Conservation (phyloP, 2,888 invertebrate species). For the Glaucopsyche alexis region DNA sequence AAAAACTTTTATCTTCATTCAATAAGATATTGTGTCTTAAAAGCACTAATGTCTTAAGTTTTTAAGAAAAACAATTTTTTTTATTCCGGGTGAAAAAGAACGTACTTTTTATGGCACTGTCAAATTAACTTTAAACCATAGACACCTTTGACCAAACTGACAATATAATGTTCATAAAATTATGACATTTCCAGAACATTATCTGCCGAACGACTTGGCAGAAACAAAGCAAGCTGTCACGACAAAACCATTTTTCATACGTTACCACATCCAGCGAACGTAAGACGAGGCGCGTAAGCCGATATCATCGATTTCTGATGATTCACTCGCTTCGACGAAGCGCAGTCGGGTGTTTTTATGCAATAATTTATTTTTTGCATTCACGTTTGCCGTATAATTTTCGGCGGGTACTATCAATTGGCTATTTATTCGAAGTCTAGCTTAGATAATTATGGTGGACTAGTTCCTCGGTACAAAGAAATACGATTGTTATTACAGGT, state of each 20-base stretch:
- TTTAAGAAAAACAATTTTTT: no score
- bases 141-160: no score
- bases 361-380: conserved; percentile 47
- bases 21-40: no score
- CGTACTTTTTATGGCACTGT: no score
- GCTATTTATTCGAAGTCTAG: background rate
- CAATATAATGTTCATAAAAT: background rate
- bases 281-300: conserved; percentile 51
- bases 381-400: conserved; percentile 45
- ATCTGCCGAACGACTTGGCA: background rate
- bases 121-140: no score
- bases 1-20: no score
- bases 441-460: background rate
- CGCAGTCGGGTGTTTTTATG: conserved; percentile 38
- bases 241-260: conserved; percentile 6
- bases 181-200: background rate
- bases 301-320: conserved; percentile 62
- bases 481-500: background rate
- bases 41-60: no score
- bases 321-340: conserved; percentile 57
- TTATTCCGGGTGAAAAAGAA: no score
- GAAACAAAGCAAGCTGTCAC: conserved; percentile 19
- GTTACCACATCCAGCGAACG: conserved; percentile 33
- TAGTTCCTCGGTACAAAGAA: background rate
- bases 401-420: background rate